Percentiles rank a stretch among this genome's conserved stretches.
These are phyloP conservation scores for Umimayanthus kanabou DNA, from an alignment of 92 coral and sea anemone genomes.

Conservation along the genomic window DNA sequence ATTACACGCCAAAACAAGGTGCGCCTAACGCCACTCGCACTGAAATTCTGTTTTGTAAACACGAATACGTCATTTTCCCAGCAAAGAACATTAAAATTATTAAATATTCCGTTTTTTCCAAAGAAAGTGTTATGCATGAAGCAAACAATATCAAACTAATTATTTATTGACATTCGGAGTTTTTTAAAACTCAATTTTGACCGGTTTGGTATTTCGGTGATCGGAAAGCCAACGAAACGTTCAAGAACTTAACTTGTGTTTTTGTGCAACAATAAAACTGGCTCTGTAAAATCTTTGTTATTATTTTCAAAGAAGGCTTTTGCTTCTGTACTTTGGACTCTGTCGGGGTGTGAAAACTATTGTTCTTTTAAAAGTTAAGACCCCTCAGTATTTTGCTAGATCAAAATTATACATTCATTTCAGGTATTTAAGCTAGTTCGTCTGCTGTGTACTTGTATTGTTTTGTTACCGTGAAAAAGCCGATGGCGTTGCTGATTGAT, in stretches of 20 bases:
- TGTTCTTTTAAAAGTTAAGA: neutral
- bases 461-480: neutral
- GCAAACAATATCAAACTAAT: neutral
- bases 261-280: no score
- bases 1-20: conserved; percentile 10
- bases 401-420: conserved; percentile 1
- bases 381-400: neutral
- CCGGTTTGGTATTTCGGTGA: neutral
- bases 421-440: neutral
- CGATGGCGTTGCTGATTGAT: neutral
- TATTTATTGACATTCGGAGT: neutral
- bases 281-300: neutral
- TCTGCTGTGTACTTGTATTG: neutral
- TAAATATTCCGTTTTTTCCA: neutral
- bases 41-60: neutral
- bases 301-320: neutral
- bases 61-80: neutral
- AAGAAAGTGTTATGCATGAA: neutral
- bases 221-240: neutral
- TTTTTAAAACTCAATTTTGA: neutral
- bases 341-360: conserved; percentile 11
- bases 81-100: neutral
- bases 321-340: conserved; percentile 13
- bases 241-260: neutral
- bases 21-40: neutral